phyloP scores from a whole-genome alignment of 2,888 invertebrate genomes.

The Athetis lepigone region DNA sequence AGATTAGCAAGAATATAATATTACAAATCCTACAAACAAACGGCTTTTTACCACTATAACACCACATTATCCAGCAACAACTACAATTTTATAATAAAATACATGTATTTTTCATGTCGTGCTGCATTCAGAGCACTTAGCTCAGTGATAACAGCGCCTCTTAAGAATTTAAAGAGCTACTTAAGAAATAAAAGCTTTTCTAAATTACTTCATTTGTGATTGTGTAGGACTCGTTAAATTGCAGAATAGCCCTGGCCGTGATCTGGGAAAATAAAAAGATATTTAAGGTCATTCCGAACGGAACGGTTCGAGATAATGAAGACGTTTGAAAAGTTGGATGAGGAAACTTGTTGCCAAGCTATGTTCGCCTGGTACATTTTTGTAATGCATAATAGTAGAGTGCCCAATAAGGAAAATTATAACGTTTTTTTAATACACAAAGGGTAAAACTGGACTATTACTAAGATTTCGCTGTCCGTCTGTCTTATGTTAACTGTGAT shows the following conservation, averaged over 20 bases:
- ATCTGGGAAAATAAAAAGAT: conserved; percentile 42
- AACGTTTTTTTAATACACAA: too few relatives aligned
- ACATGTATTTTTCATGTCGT: conserved; percentile 39
- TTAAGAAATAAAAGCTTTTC: conserved; percentile 54
- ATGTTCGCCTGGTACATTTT: conserved; percentile 21
- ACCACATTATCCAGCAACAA: conserved; percentile 18
- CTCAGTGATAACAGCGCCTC: conserved; percentile 49
- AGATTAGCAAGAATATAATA: background rate
- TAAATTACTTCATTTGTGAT: conserved; percentile 59
- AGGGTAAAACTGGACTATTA: too few relatives aligned
- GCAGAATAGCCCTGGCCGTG: conserved; percentile 28
- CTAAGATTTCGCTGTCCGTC: too few relatives aligned
- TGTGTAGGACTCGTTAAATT: conserved; percentile 39
- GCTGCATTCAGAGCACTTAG: conserved; percentile 52
- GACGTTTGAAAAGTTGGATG: conserved; percentile 25
- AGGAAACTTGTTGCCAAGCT: conserved; percentile 4
- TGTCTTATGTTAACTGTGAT: too few relatives aligned
- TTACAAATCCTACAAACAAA: background rate
- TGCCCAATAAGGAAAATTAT: too few relatives aligned
- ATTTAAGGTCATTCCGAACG: conserved; percentile 40
- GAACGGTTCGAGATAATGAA: conserved; percentile 45
- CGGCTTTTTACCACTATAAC: background rate
- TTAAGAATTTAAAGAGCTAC: conserved; percentile 57
- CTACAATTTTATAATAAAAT: conserved; percentile 38
- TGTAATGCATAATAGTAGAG: background rate